Percentiles rank a stretch among this genome's conserved stretches.
These are phyloP conservation scores for Cirrhinus molitorella DNA, from an alignment of 2,797 vertebrate genomes.

Conservation along the genomic window DNA sequence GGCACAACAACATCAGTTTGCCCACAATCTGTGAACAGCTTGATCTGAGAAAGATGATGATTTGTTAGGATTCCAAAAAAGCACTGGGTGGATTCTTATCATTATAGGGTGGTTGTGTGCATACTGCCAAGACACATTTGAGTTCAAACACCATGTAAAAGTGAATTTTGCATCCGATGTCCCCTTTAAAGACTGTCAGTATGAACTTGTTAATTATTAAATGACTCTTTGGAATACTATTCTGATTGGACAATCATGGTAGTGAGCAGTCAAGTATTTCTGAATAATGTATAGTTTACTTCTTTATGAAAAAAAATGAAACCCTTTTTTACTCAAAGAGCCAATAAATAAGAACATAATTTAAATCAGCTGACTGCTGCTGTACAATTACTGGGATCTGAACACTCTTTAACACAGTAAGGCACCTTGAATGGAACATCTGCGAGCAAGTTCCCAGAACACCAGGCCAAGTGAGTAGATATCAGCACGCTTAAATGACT, in stretches of 20 bases:
- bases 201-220: not conserved
- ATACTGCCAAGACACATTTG: no score
- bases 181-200: not conserved
- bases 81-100: no score
- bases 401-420: not conserved
- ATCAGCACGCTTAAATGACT: slow-evolving; percentile 95
- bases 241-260: not conserved
- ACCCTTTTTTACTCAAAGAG: not conserved
- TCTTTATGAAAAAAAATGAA: not conserved
- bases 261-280: not conserved
- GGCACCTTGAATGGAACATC: slow-evolving; percentile 92
- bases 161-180: no score
- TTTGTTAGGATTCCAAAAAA: no score
- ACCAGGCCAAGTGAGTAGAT: slow-evolving; percentile 95
- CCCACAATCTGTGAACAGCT: no score
- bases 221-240: not conserved
- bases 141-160: no score
- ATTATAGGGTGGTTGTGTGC: no score
- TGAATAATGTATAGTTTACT: no score
- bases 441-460: slow-evolving; percentile 94
- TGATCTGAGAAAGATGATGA: no score
- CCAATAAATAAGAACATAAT: not conserved
- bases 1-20: no score
- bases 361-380: not conserved
- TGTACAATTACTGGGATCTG: not conserved